These are phyloP conservation scores for Baronia brevicornis DNA, from an alignment of 2,888 invertebrate genomes.

Conservation along the genomic window DNA sequence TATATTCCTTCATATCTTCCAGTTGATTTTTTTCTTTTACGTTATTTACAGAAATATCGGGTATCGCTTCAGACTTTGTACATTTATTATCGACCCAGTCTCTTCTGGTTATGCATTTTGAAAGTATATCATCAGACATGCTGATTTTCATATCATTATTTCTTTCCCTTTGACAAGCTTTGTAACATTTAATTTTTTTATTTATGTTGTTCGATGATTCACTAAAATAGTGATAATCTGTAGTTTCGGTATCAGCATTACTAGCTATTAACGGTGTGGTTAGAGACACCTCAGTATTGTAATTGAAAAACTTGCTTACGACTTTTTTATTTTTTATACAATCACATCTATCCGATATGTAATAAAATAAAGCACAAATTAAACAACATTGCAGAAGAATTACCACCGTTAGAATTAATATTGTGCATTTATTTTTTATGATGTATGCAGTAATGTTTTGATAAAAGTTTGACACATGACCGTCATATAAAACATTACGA, in stretches of 20 bases:
- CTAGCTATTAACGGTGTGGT: constrained; percentile 59
- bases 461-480: too few species aligned
- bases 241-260: constrained; percentile 51
- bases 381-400: constrained; percentile 43
- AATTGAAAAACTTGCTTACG: constrained; percentile 45
- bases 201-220: constrained; percentile 45
- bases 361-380: constrained; percentile 44
- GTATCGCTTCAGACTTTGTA: constrained; percentile 30
- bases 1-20: not conserved
- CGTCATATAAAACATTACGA: not conserved
- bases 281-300: constrained; percentile 50
- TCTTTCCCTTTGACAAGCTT: constrained; percentile 49
- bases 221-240: constrained; percentile 42
- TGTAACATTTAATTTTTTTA: constrained; percentile 54
- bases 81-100: constrained; percentile 43
- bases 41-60: constrained; percentile 14
- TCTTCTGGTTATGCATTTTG: constrained; percentile 55
- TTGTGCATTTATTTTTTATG: constrained; percentile 29
- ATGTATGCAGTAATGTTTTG: constrained; percentile 14
- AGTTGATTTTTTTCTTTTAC: not conserved
- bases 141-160: constrained; percentile 36
- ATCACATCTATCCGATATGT: constrained; percentile 30
- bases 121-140: constrained; percentile 59
- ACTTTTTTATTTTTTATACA: constrained; percentile 33
- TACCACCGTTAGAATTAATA: constrained; percentile 30